Conservation (phyloP, 2,113 vertebrate genomes). For the Gopherus evgoodei region DNA sequence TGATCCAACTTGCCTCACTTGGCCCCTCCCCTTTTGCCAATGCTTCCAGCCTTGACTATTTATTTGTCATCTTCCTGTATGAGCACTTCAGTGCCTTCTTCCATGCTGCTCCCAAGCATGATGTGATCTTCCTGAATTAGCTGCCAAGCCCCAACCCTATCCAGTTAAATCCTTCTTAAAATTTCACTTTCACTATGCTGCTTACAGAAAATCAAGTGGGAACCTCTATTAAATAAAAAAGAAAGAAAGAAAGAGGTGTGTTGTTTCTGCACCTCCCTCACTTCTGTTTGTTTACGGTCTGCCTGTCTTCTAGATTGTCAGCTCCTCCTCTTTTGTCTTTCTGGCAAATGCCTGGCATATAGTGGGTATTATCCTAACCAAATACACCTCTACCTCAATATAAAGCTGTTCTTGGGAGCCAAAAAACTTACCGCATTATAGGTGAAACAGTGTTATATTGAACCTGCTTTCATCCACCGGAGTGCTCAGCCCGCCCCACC, state of each 20-base stretch:
- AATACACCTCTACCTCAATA: background rate
- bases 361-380: background rate
- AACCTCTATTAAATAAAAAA: background rate
- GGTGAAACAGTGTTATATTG: too few species aligned
- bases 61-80: background rate
- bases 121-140: background rate
- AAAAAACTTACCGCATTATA: too few species aligned
- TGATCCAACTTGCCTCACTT: accelerated
- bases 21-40: background rate
- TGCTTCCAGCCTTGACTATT: background rate
- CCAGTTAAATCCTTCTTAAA: background rate
- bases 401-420: too few species aligned
- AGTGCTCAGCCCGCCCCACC: too few species aligned
- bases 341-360: background rate
- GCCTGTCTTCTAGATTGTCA: background rate
- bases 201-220: background rate
- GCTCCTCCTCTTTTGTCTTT: background rate
- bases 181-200: background rate
- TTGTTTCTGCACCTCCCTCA: background rate
- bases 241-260: background rate
- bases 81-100: background rate
- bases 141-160: background rate
- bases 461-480: too few species aligned
- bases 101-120: background rate
- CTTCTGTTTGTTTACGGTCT: background rate